These are phyloP conservation scores for Cavia aperea DNA, from an alignment of 2,113 vertebrate species.

Conservation along the genomic window DNA sequence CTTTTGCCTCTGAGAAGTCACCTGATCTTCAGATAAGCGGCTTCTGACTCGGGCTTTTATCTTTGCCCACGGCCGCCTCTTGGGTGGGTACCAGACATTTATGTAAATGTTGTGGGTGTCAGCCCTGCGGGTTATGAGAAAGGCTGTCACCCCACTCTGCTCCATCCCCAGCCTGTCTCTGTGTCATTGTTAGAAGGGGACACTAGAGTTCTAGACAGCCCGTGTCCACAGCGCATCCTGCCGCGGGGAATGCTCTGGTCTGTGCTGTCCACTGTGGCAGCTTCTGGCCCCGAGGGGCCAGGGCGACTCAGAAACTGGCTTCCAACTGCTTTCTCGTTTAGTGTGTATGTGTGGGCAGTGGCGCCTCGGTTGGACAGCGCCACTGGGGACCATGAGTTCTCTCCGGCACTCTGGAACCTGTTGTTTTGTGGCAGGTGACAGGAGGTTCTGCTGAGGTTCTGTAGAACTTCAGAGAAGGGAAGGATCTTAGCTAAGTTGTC, in stretches of 20 bases:
- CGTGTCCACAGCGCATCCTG: neutral
- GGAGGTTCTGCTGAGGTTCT: neutral
- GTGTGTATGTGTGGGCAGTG: neutral
- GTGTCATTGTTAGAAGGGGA: neutral
- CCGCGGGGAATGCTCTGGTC: accelerated
- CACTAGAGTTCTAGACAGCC: accelerated
- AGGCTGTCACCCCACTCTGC: neutral
- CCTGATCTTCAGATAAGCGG: neutral
- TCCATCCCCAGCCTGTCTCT: neutral
- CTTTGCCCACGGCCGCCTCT: neutral
- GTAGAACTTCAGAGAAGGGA: neutral
- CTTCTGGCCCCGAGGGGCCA: accelerated
- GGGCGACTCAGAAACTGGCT: neutral
- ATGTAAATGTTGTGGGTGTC: neutral
- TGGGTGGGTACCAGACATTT: neutral
- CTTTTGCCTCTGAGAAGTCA: neutral
- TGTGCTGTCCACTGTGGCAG: no score
- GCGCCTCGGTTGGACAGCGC: no score
- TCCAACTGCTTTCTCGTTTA: neutral
- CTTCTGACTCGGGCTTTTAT: neutral
- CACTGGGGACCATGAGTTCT: accelerated
- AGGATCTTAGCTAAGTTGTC: neutral
- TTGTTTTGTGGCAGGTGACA: neutral
- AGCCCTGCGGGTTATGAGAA: neutral
- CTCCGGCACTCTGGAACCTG: neutral